Evolutionary conservation across 2,888 invertebrate species (phyloP), one percentile per base, ranked within the genome.

Genomic region (Tortricodes alternella): DNA sequence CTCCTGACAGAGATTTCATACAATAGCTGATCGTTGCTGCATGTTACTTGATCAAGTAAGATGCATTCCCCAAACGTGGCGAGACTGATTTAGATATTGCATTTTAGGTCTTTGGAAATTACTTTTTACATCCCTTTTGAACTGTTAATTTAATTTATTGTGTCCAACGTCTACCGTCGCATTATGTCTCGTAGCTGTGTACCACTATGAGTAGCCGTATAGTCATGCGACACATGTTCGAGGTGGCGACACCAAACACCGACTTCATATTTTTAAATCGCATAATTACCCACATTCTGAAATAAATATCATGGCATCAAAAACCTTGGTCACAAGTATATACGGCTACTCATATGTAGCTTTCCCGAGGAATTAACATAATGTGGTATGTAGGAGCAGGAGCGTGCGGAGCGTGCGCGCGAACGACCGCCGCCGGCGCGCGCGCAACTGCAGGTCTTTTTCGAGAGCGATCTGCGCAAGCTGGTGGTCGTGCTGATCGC

Each of bases 401-500:
- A 89, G 56, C 83, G 89, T 5, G 82, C 81, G 23, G 88, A 89
- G 62, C 72, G 88, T 5, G 41, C 78, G 29, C 92, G 94, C 59
- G 95, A 96, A 82, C 93, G 95, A 61, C 94, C 93, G 93, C 94
- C 41, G 93, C 94, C 41, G 19, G 96, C 96, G 37, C 93, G 97
- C 16, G 94, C 97, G 29, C 96, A 97, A 85, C 93, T 98, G 63
- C 97, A 97, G 80, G 95, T 97, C 52, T 96, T 96, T 94, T 97
- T 97, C 89, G 96, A 97, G 75, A 93, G 94, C 58, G 96, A 96
- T 71, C 92, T 96, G 58, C 93, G 93, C 68, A 96, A 97, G 73
- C 90, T 98, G 53, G 95, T 96, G 7, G 96, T 97, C 19, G 95
- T 96, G 3, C 93, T 98, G 44, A 93, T 97, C 76, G 96, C 96